phyloP scores from a whole-genome alignment of 2,113 vertebrate species.

The Lepisosteus oculatus region DNA sequence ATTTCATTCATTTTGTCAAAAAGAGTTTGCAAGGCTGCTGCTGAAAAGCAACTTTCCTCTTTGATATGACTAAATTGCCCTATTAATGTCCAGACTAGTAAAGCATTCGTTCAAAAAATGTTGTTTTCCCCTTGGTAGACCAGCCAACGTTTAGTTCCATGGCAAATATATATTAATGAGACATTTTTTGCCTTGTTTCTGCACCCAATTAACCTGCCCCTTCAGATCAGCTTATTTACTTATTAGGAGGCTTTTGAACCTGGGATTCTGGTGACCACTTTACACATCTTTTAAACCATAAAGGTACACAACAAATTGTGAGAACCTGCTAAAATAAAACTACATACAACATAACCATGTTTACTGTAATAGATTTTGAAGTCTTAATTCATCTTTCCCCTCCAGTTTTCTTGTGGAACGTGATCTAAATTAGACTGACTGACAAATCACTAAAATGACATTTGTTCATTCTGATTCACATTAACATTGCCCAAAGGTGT shows the following conservation, averaged over 20 bases:
- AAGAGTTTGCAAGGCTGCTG: conserved; percentile 27
- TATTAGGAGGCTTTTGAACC: not conserved
- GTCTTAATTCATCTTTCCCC: not conserved
- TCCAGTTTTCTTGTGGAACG: no score
- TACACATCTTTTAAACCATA: conserved; percentile 13
- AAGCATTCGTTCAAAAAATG: conserved; percentile 25
- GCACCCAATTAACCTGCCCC: not conserved
- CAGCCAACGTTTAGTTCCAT: conserved; percentile 12
- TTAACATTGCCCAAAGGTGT: no score
- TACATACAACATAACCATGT: no score
- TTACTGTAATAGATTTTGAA: no score
- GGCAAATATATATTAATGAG: conserved; percentile 24
- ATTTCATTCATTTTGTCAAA: conserved; percentile 39
- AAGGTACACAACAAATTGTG: conserved; percentile 16
- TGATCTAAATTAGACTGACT: no score
- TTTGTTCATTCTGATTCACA: no score
- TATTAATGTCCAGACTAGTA: conserved; percentile 37
- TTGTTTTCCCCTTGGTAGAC: conserved; percentile 26
- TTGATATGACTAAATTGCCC: conserved; percentile 37
- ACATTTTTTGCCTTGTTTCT: conserved; percentile 15
- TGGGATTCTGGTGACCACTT: not conserved
- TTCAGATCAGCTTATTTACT: not conserved
- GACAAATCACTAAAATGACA: no score
- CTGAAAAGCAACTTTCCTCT: conserved; percentile 30
- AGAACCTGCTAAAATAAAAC: not conserved